Percentiles rank a stretch among this genome's conserved stretches.
phyloP scores from a whole-genome alignment of 1,140 invertebrate genomes.

The Stenopsyche tienmushanensis region DNA sequence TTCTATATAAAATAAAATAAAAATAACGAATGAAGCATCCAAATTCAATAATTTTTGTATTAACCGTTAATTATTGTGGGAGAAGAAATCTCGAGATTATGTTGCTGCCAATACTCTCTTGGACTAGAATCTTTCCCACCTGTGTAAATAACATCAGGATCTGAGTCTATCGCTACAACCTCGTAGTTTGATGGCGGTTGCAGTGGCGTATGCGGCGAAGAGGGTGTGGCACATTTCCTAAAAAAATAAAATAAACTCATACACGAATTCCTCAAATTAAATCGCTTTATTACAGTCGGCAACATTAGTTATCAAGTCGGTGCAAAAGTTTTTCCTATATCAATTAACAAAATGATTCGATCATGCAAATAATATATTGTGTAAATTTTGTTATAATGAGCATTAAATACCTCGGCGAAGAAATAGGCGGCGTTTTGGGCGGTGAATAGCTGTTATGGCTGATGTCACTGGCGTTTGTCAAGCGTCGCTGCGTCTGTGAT shows the following conservation, averaged over 20 bases:
- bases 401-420: constrained; percentile 35
- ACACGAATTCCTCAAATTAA: too few relatives aligned
- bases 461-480: constrained; percentile 41
- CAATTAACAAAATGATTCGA: too few relatives aligned
- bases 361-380: too few relatives aligned
- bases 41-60: too few relatives aligned
- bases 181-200: constrained; percentile 48
- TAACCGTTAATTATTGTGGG: constrained; percentile 51
- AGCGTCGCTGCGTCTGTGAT: constrained; percentile 47
- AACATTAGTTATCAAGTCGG: too few relatives aligned
- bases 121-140: constrained; percentile 43
- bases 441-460: constrained; percentile 43
- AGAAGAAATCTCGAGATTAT: constrained; percentile 44
- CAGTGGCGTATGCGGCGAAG: constrained; percentile 52
- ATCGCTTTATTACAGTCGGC: too few relatives aligned
- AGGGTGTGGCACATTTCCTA: constrained; percentile 50
- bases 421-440: constrained; percentile 41
- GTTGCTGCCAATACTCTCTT: constrained; percentile 49
- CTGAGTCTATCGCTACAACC: constrained; percentile 52
- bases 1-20: too few relatives aligned
- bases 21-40: too few relatives aligned
- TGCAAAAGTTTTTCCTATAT: too few relatives aligned
- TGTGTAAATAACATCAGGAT: constrained; percentile 44
- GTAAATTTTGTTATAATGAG: too few relatives aligned
- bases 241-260: constrained; percentile 41